These are phyloP conservation scores for Hipparchia semele DNA, from an alignment of 2,888 invertebrate genomes.

Conservation along the genomic window DNA sequence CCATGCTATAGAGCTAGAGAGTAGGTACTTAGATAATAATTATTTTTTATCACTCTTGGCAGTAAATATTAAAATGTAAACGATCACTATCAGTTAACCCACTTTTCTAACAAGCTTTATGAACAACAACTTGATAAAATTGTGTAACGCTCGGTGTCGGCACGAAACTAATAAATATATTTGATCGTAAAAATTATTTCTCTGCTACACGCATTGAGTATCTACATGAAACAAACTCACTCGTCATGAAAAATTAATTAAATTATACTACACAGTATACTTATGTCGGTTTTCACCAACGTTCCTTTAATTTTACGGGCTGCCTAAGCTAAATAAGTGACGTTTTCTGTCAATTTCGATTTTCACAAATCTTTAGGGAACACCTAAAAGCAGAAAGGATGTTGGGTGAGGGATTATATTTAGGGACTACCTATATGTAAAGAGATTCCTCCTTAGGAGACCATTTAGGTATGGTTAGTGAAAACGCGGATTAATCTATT, in stretches of 20 bases:
- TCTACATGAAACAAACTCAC: background rate
- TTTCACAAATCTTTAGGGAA: too few relatives aligned
- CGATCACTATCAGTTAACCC: constrained; percentile 23
- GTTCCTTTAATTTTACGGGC: too few relatives aligned
- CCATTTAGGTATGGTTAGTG: too few relatives aligned
- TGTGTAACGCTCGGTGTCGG: constrained; percentile 5
- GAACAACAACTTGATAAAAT: constrained; percentile 18
- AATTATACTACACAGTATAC: background rate
- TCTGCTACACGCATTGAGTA: background rate
- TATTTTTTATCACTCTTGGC: constrained; percentile 16
- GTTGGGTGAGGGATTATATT: too few relatives aligned
- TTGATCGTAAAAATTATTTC: constrained; percentile 2
- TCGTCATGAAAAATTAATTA: background rate
- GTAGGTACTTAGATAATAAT: background rate
- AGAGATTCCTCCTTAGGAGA: too few relatives aligned
- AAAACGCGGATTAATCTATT: too few relatives aligned
- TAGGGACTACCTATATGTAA: too few relatives aligned
- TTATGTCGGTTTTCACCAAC: too few relatives aligned
- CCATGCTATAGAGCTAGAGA: too few relatives aligned
- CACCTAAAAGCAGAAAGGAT: too few relatives aligned
- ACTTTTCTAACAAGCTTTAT: constrained; percentile 29
- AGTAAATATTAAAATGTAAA: constrained; percentile 26
- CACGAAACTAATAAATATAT: constrained; percentile 8
- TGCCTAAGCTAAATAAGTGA: too few relatives aligned
- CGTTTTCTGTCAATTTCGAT: too few relatives aligned